Conservation (phyloP, 2,888 invertebrate genomes). For the Agrilus biguttatus region DNA sequence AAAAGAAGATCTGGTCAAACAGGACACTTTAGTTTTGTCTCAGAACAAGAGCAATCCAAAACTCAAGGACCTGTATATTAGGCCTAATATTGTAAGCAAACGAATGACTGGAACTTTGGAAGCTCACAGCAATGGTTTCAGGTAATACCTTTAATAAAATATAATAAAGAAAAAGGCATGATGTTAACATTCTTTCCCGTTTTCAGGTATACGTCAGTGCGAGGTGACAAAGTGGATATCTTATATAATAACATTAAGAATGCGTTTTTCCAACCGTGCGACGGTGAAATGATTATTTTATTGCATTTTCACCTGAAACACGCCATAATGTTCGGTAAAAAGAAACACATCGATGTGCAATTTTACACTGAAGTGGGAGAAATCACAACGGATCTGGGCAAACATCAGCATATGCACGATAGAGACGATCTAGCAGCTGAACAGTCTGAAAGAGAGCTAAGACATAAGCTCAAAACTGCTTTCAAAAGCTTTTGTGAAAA, state of each 20-base stretch:
- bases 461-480: slow-evolving; percentile 92
- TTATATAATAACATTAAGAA: slow-evolving; percentile 98
- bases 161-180: too few species aligned
- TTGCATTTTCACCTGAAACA: slow-evolving; percentile 98
- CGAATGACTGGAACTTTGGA: slow-evolving; percentile 89
- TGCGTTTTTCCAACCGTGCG: slow-evolving; percentile 98
- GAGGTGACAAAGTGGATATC: slow-evolving; percentile 98
- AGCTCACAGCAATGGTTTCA: slow-evolving; percentile 90
- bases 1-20: slow-evolving; percentile 97
- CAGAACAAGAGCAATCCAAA: slow-evolving; percentile 96
- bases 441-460: slow-evolving; percentile 91
- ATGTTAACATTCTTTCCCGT: slow-evolving; percentile 2
- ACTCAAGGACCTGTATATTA: slow-evolving; percentile 91
- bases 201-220: slow-evolving; percentile 85
- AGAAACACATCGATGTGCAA: slow-evolving; percentile 97
- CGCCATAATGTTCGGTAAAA: slow-evolving; percentile 96
- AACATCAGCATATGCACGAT: slow-evolving; percentile 99
- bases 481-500: slow-evolving; percentile 99
- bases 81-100: slow-evolving; percentile 97
- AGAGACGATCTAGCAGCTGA: slow-evolving; percentile 97
- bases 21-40: slow-evolving; percentile 86
- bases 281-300: slow-evolving; percentile 97
- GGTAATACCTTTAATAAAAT: slow-evolving; percentile 39
- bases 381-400: slow-evolving; percentile 97
- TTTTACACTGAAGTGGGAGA: slow-evolving; percentile 99